Evolutionary conservation across 2,113 vertebrate genomes (phyloP), one percentile per base, ranked within the genome.

Genomic region (Pachypanchax playfairii): DNA sequence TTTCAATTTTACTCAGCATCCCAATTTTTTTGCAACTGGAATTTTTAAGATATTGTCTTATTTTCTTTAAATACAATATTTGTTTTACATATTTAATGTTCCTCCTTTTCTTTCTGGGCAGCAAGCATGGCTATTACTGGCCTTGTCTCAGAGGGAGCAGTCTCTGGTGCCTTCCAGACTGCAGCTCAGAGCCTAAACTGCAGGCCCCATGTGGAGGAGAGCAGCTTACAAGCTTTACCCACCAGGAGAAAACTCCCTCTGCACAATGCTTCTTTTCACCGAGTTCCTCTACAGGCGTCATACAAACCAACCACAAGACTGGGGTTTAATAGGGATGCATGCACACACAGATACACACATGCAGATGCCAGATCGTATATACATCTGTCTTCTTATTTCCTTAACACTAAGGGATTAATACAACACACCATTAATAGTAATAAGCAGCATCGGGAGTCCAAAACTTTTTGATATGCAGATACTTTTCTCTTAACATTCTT

Each of bases 221-320:
- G 80, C 66, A 59, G 82, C 77, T 85, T 88, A 89, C 81, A 84
- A 80, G 78, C 68, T 72, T 82, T 83, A 75, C 83, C 75, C 77
- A 70, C 79, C 82, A 85, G 83, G 75, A 76, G 81, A 85, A 79
- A 71, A 67, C 77, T 86, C 71, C 74, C 82, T 70, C 53, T 74
- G 71, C 82, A 92, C 91, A 92, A 91, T 89, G 84, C 81, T 84
- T 70, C 84, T 85, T 89, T 92, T 91, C 87, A 90, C 75, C 6
- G 18, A 69, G 53, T 55, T 74, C 61, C 79, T 77, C 38, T 47
- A 65, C 39, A 71, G 77, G 73, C 58, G 50, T 83, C 80, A 84
- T 72, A 81, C 74, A 85, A 80, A 78, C 69, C 76, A 71, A 80
- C 55, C 61, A 50, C 65, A 72, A 84, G 79, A 77, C 61, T 77